These are phyloP conservation scores for Zaprionus vittiger DNA, from an alignment of 1,140 invertebrate species.

Conservation along the genomic window DNA sequence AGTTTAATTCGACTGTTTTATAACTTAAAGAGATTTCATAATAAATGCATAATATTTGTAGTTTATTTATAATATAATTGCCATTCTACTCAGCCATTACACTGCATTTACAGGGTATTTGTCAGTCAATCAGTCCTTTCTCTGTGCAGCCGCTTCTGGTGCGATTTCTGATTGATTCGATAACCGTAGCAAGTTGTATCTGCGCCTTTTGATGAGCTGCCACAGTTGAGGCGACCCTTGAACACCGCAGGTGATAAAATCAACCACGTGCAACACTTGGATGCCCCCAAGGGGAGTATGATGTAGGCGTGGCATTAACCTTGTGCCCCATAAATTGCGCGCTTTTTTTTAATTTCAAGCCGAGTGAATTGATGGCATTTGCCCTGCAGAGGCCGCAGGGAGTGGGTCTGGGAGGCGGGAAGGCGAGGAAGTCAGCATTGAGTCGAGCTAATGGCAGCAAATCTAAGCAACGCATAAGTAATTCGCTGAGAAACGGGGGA, in stretches of 20 bases:
- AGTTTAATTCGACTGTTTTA: no score
- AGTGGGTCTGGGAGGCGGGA: not conserved
- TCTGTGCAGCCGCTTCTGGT: conserved; percentile 10
- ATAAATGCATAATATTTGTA: no score
- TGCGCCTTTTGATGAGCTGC: conserved; percentile 55
- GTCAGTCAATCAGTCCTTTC: not conserved
- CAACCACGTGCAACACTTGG: conserved; percentile 11
- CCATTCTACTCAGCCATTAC: not conserved
- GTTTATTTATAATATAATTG: not conserved
- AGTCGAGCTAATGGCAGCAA: conserved; percentile 62
- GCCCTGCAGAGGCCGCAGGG: conserved; percentile 7
- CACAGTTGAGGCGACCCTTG: conserved; percentile 56
- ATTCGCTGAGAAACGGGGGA: conserved; percentile 28
- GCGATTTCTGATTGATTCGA: conserved; percentile 30
- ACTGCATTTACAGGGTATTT: conserved; percentile 8
- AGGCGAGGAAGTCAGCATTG: conserved; percentile 1
- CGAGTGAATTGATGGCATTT: conserved; percentile 54
- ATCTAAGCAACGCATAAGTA: conserved; percentile 61
- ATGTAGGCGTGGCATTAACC: not conserved
- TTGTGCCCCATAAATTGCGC: conserved; percentile 48
- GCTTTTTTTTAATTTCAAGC: conserved; percentile 70
- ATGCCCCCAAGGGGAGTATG: not conserved
- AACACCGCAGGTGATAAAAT: conserved; percentile 29
- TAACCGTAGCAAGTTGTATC: conserved; percentile 13
- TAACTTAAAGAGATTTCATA: no score